These are phyloP conservation scores for Gryllus bimaculatus DNA, from an alignment of 1,140 invertebrate species.

Conservation along the genomic window DNA sequence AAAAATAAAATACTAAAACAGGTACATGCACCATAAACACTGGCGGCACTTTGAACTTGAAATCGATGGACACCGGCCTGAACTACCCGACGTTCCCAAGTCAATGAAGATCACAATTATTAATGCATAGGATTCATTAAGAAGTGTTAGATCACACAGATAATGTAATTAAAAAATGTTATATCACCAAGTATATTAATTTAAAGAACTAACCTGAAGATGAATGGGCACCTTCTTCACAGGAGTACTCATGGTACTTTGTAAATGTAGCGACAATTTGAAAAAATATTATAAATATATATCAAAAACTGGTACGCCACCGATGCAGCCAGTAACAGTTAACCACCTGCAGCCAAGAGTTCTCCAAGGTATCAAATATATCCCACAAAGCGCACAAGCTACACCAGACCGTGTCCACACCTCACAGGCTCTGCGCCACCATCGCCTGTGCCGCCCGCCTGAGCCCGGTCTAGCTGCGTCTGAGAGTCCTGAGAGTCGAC, in stretches of 20 bases:
- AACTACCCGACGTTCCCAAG: neutral
- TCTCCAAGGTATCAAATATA: too few species aligned
- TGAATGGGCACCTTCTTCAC: constrained; percentile 92
- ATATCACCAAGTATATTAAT: too few species aligned
- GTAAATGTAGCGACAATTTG: neutral
- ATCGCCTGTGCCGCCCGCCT: neutral
- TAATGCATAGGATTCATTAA: neutral
- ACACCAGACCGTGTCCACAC: neutral
- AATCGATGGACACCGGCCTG: neutral
- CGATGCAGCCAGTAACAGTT: too few species aligned
- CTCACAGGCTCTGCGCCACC: neutral
- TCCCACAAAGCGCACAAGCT: too few species aligned
- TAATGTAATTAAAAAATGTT: too few species aligned
- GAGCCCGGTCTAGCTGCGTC: neutral
- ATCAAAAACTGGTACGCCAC: neutral
- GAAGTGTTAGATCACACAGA: neutral
- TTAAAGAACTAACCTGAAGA: constrained; percentile 61
- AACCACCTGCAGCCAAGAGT: too few species aligned
- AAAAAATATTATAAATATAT: neutral
- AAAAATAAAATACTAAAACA: neutral
- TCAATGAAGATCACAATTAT: neutral
- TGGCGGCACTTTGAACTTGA: constrained; percentile 3
- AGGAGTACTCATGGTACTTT: constrained; percentile 43
- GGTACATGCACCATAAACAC: neutral
- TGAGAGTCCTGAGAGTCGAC: neutral